Percentiles rank a stretch among this genome's conserved stretches.
These are phyloP conservation scores for Ischnura elegans DNA, from an alignment of 2,888 invertebrate species.

Conservation along the genomic window DNA sequence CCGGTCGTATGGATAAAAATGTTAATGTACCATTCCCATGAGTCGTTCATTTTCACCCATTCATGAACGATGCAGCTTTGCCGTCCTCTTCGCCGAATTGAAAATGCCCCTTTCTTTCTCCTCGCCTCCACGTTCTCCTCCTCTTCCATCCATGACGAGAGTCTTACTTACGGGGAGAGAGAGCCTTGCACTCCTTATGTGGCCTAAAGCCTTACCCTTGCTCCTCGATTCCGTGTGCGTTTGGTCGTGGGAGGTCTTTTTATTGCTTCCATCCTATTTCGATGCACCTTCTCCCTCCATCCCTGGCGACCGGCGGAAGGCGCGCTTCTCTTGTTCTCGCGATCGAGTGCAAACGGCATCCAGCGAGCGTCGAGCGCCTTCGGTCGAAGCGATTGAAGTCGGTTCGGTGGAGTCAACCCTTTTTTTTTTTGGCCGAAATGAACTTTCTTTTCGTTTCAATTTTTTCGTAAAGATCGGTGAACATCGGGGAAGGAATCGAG, in stretches of 20 bases:
- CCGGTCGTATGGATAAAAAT: too few relatives aligned
- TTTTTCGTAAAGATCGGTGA: background rate
- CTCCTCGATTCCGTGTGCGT: slow-evolving; percentile 26
- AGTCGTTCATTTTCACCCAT: too few relatives aligned
- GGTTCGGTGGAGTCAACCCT: background rate
- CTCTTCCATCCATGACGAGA: too few relatives aligned
- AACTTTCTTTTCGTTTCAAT: background rate
- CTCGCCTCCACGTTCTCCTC: too few relatives aligned
- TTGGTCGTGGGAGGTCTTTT: slow-evolving; percentile 59
- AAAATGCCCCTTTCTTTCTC: background rate
- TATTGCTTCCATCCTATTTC: slow-evolving; percentile 9
- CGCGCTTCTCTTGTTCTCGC: too few relatives aligned
- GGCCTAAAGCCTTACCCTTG: slow-evolving; percentile 45
- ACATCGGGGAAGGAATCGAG: background rate
- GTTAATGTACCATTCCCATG: too few relatives aligned
- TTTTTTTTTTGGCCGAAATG: background rate
- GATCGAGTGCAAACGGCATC: too few relatives aligned
- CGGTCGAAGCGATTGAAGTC: background rate
- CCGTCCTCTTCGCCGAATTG: too few relatives aligned
- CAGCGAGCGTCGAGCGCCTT: too few relatives aligned
- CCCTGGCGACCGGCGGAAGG: too few relatives aligned
- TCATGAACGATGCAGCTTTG: too few relatives aligned
- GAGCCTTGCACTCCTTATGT: slow-evolving; percentile 45
- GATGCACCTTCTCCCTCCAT: background rate
- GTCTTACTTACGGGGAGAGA: too few relatives aligned